A percentile compares a stretch with the other conserved stretches of the same genome.
Evolutionary conservation across 2,888 invertebrate species (phyloP).

Genomic region (Nezara viridula): DNA sequence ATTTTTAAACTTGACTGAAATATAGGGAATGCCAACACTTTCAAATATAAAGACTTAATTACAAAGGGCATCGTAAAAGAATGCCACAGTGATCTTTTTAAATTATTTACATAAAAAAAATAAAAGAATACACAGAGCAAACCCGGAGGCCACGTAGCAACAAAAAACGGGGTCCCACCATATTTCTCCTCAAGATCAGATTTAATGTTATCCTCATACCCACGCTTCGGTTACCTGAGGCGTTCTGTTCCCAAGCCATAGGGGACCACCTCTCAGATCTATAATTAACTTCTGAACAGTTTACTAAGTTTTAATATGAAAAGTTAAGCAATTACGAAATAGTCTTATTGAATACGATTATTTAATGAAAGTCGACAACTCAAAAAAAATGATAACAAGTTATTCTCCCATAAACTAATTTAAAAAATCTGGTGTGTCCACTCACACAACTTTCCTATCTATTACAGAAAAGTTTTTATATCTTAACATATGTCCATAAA

Average conservation of each 20-base stretch:
- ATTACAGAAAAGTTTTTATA: no score
- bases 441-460: no score
- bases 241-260: background rate
- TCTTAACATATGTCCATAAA: no score
- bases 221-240: constrained; percentile 7
- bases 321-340: no score
- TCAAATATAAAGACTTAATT: constrained; percentile 5
- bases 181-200: constrained; percentile 17
- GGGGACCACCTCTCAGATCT: background rate
- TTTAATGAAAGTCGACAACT: no score
- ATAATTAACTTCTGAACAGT: background rate
- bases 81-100: background rate
- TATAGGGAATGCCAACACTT: background rate
- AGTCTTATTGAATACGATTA: no score
- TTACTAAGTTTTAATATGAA: no score
- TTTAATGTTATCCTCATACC: constrained; percentile 24
- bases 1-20: background rate
- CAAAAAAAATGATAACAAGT: no score
- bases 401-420: no score
- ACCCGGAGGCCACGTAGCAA: background rate
- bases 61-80: background rate
- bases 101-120: background rate
- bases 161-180: constrained; percentile 4
- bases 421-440: no score
- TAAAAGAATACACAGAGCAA: background rate